Evolutionary conservation across 2,113 vertebrate species (phyloP), one percentile per base, ranked within the genome.

Genomic region (Brachypteracias leptosomus): DNA sequence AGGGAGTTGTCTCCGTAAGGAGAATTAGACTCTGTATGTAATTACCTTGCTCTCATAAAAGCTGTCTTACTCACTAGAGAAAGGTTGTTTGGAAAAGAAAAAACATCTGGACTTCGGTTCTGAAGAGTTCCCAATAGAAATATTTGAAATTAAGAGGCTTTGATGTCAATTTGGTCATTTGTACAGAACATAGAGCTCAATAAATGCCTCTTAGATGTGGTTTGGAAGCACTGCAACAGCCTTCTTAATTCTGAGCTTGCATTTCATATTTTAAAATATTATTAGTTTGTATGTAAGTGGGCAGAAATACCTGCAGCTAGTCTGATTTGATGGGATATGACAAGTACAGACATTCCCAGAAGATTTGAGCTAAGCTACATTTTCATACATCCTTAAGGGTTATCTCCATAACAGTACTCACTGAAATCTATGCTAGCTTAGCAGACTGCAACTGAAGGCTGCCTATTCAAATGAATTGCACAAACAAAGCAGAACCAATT

Each of bases 21-120:
- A 91, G 63, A 94, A 87, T 86, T 95, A 91, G 62, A 84, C 21
- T 90, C 51, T 70, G 17, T 57, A 68, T 57, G 55, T 62, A 93
- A 91, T 95, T 95, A 93, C 88, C 61, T 88, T 90, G 46, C 73
- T 85, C 57, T 91, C 74, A 92, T n/a, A 95, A 96, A 89, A 85
- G 79, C 79, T 93, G 38, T 55, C 35, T 90, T 77, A 89, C 94
- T 97, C 95, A 95, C 82, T 75, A 51, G 52, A 92, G 71, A 52
- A 95, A 93, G 52, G 76, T 96, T 96, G 89, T 96, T 96, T 95
- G 91, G 90, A 85, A 59, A 89, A 94, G 85, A 74, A 94, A 93
- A 95, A 95, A 70, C 95, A 96, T 95, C 95, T 95, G 95, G 79
- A 68, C 86, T 94, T 93, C 63, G 95, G 52, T 91, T 97, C 72